These are phyloP conservation scores for Xestia xanthographa DNA, from an alignment of 2,888 invertebrate species.

Conservation along the genomic window DNA sequence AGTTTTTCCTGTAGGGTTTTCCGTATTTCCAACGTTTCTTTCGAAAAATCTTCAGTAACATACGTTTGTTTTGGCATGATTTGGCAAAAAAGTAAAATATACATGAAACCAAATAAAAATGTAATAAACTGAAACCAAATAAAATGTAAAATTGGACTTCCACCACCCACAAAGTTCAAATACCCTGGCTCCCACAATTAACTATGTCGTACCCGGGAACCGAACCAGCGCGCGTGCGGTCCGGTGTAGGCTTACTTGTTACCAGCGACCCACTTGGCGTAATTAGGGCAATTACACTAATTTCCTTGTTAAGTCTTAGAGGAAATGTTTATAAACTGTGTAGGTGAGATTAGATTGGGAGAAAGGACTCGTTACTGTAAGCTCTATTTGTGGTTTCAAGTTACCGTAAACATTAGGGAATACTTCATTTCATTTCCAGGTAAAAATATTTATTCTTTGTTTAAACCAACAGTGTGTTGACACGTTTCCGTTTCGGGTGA, in stretches of 20 bases:
- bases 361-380: slow-evolving; percentile 3
- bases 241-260: slow-evolving; percentile 66
- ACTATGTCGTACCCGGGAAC: slow-evolving; percentile 48
- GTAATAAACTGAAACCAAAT: too few relatives aligned
- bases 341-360: slow-evolving; percentile 32
- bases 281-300: slow-evolving; percentile 68
- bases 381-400: neutral
- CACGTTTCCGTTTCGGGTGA: neutral
- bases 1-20: too few relatives aligned
- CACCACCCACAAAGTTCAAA: slow-evolving; percentile 59
- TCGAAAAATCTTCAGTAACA: too few relatives aligned
- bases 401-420: neutral
- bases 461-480: neutral
- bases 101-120: too few relatives aligned
- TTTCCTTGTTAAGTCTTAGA: slow-evolving; percentile 67
- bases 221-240: slow-evolving; percentile 68
- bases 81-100: too few relatives aligned
- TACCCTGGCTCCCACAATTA: slow-evolving; percentile 57
- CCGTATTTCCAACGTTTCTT: too few relatives aligned
- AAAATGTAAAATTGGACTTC: neutral
- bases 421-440: neutral
- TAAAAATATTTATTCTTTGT: neutral
- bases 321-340: slow-evolving; percentile 61
- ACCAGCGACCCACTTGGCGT: slow-evolving; percentile 63
- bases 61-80: too few relatives aligned